A percentile compares a stretch with the other conserved stretches of the same genome.
phyloP scores from a whole-genome alignment of 2,888 invertebrate species.

The Scaptomyza caliginosa region DNA sequence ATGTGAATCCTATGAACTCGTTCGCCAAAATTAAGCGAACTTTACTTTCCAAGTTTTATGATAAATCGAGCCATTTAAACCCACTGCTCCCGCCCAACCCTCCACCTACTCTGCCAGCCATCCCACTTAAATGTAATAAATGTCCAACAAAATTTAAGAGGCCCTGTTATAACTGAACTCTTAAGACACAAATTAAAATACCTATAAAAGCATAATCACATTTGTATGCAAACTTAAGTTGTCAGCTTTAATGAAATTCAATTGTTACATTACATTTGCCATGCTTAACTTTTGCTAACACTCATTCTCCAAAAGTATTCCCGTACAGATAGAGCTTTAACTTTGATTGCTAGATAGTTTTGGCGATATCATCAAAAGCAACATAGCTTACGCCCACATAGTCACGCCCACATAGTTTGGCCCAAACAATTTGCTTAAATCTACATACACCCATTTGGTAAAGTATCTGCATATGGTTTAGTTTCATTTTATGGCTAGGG shows the following conservation, averaged over 20 bases:
- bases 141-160: neutral
- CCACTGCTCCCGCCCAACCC: too few species aligned
- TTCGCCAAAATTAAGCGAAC: constrained; percentile 17
- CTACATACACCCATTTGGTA: neutral
- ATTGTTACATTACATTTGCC: neutral
- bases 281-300: neutral
- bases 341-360: neutral
- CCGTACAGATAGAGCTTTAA: too few species aligned
- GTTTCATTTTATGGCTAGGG: neutral
- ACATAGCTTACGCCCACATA: neutral
- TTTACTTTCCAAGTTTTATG: constrained; percentile 16
- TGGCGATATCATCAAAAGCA: neutral
- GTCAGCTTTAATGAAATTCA: neutral
- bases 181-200: neutral
- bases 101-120: too few species aligned
- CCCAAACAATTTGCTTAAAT: neutral
- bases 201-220: neutral
- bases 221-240: neutral
- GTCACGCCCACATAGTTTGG: neutral
- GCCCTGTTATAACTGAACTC: neutral
- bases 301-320: too few species aligned
- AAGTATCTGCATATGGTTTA: neutral
- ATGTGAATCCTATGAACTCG: constrained; percentile 37
- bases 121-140: neutral
- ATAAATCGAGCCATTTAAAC: neutral